These are phyloP conservation scores for Bembecia ichneumoniformis DNA, from an alignment of 2,888 invertebrate species.

Conservation along the genomic window DNA sequence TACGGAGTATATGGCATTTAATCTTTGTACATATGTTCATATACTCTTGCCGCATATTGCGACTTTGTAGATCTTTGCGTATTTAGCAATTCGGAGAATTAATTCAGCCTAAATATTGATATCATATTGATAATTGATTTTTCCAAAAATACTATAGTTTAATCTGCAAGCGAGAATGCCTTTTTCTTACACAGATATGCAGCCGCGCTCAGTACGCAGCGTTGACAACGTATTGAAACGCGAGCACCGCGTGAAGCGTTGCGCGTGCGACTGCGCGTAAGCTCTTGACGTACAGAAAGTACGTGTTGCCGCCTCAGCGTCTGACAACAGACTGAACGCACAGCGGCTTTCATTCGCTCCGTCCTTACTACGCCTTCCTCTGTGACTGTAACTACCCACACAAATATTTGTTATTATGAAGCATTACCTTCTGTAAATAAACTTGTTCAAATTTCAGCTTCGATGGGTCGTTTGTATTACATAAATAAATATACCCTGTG, in stretches of 20 bases:
- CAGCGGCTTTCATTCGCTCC: too few species aligned
- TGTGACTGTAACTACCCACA: slow-evolving; percentile 6
- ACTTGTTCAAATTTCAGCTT: slow-evolving; percentile 39
- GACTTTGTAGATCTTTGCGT: too few species aligned
- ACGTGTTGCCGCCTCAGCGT: slow-evolving; percentile 15
- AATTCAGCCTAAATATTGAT: too few species aligned
- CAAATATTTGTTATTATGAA: slow-evolving; percentile 23
- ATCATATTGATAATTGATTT: too few species aligned
- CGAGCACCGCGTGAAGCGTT: slow-evolving; percentile 80
- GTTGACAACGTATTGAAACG: slow-evolving; percentile 66
- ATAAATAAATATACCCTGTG: slow-evolving; percentile 14
- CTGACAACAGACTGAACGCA: neutral
- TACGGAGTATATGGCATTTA: too few species aligned
- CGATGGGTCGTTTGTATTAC: slow-evolving; percentile 37
- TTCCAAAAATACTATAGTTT: too few species aligned
- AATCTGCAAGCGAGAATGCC: too few species aligned
- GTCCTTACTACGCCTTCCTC: too few species aligned
- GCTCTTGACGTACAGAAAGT: slow-evolving; percentile 3
- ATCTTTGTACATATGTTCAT: too few species aligned
- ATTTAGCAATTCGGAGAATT: too few species aligned
- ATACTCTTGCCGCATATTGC: too few species aligned
- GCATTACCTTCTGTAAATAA: slow-evolving; percentile 43
- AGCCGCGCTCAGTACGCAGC: slow-evolving; percentile 80
- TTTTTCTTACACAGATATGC: slow-evolving; percentile 75
- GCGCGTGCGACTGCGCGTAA: slow-evolving; percentile 81